phyloP scores from a whole-genome alignment of 2,113 vertebrate genomes.

The Puntigrus tetrazona region DNA sequence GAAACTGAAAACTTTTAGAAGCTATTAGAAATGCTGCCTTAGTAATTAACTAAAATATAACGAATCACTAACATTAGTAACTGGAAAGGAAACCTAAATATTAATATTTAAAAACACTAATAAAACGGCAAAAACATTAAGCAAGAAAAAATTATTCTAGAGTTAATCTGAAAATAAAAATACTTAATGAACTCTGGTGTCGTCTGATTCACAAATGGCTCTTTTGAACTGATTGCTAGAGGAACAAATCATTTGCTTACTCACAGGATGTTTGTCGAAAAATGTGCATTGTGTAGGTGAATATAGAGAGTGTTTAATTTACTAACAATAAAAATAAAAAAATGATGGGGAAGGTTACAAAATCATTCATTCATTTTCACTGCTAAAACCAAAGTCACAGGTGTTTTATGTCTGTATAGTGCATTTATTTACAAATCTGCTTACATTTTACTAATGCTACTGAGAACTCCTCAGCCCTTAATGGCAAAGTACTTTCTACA shows the following conservation, averaged over 20 bases:
- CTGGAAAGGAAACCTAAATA: background rate
- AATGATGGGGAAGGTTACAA: no score
- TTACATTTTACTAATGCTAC: conserved; percentile 1
- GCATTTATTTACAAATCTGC: background rate
- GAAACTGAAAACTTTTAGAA: background rate
- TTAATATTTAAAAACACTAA: background rate
- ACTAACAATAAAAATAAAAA: no score
- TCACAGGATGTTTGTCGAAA: background rate
- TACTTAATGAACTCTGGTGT: background rate
- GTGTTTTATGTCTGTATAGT: background rate
- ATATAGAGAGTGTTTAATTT: background rate
- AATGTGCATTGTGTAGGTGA: background rate
- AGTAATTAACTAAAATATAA: background rate
- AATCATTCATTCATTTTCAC: background rate
- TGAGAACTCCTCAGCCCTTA: background rate
- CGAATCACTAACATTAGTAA: background rate
- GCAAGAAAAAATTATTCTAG: background rate
- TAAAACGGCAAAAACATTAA: background rate
- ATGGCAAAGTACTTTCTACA: background rate
- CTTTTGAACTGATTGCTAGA: background rate
- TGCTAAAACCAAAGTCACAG: background rate
- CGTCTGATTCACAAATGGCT: background rate
- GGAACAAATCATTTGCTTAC: background rate
- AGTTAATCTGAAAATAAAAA: background rate
- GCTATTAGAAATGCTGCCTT: no score